phyloP scores from a whole-genome alignment of 92 coral and sea anemone genomes.

The Zoanthus sansibaricus region DNA sequence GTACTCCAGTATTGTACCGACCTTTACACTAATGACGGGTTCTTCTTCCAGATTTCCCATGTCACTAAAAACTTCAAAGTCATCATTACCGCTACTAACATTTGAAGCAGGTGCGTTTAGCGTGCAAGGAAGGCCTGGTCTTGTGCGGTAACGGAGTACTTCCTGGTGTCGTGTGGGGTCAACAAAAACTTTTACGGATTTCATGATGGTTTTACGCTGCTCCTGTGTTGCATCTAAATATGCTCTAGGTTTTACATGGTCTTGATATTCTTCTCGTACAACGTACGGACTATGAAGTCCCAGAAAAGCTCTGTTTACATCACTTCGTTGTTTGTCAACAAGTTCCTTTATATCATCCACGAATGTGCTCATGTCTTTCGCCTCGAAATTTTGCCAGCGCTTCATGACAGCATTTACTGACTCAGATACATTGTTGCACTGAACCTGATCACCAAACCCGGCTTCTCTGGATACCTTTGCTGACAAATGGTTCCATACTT shows the following conservation, averaged over 20 bases:
- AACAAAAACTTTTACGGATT: conserved; percentile 37
- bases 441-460: conserved; percentile 62
- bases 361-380: conserved; percentile 55
- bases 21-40: not conserved
- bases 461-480: conserved; percentile 66
- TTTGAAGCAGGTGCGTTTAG: not conserved
- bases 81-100: conserved; percentile 23
- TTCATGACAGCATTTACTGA: conserved; percentile 59
- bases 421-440: conserved; percentile 56
- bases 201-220: conserved; percentile 29
- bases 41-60: conserved; percentile 12
- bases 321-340: too few species aligned
- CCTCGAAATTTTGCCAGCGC: conserved; percentile 65
- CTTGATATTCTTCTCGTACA: conserved; percentile 47
- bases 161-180: conserved; percentile 44
- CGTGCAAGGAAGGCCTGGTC: conserved; percentile 9
- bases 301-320: conserved; percentile 45
- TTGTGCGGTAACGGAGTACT: conserved; percentile 30
- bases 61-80: not conserved
- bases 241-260: conserved; percentile 11
- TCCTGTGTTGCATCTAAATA: conserved; percentile 32
- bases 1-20: not conserved
- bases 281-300: conserved; percentile 57
- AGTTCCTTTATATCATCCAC: not conserved
- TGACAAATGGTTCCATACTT: conserved; percentile 44